Evolutionary conservation across 2,797 vertebrate species (phyloP).

Genomic region (Tachyglossus aculeatus): DNA sequence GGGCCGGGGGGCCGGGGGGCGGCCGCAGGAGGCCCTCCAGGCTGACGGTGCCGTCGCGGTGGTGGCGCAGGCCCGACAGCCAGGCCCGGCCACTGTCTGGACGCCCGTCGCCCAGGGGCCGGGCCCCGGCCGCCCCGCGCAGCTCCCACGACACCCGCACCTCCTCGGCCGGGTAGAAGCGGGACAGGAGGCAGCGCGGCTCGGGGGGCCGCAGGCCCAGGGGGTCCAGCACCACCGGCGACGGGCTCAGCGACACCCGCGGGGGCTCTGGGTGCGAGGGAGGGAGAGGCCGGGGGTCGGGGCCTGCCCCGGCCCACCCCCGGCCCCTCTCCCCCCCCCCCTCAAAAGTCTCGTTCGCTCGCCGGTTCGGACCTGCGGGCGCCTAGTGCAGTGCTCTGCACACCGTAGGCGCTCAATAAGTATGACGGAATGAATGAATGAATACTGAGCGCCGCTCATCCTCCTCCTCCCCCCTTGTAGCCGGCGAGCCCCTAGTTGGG

Average conservation of each 20-base stretch:
- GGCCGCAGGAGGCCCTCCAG: constrained; percentile 74
- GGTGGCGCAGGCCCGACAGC: constrained; percentile 75
- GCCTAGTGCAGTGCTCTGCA: no score
- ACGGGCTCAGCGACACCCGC: constrained; percentile 76
- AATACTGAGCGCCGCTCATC: no score
- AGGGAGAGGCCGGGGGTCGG: not conserved
- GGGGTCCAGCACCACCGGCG: constrained; percentile 71
- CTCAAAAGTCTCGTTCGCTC: no score
- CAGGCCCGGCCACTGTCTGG: constrained; percentile 33
- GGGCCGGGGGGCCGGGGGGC: constrained; percentile 48
- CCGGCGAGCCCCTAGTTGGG: no score
- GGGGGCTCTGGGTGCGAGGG: constrained; percentile 71
- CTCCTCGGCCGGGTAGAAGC: constrained; percentile 77
- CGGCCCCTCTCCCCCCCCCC: no score
- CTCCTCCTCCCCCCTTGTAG: no score
- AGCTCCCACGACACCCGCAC: constrained; percentile 78
- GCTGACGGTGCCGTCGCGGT: constrained; percentile 80
- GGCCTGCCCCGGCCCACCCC: not conserved
- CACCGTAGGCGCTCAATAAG: no score
- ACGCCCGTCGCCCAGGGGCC: constrained; percentile 39
- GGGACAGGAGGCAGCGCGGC: constrained; percentile 78
- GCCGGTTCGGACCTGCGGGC: no score
- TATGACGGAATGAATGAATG: no score
- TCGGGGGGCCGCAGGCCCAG: constrained; percentile 71
- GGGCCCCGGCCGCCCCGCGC: constrained; percentile 44